These are phyloP conservation scores for Sebastiscus tertius DNA, from an alignment of 2,797 vertebrate genomes.

Conservation along the genomic window DNA sequence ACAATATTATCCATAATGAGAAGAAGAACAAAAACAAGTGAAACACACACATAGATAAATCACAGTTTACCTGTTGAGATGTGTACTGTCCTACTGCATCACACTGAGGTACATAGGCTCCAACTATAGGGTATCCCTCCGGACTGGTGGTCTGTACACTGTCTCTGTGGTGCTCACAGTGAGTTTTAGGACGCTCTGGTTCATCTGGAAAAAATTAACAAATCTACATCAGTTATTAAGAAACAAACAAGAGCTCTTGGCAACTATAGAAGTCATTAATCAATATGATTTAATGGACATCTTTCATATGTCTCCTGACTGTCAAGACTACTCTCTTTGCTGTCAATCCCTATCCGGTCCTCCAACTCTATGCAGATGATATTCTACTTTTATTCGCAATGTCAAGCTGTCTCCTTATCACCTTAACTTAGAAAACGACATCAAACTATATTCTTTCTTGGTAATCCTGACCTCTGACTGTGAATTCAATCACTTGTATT, in stretches of 20 bases:
- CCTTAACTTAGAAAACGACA: neutral
- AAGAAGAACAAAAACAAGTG: neutral
- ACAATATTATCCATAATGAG: neutral
- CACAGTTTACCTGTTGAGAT: slow-evolving; percentile 71
- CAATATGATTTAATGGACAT: neutral
- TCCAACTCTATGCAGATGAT: neutral
- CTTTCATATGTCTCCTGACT: neutral
- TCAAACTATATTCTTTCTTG: neutral
- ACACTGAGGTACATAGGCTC: slow-evolving; percentile 75
- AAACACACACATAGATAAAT: neutral
- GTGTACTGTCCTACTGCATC: slow-evolving; percentile 79
- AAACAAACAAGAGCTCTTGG: neutral
- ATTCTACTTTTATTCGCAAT: neutral
- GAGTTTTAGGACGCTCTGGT: slow-evolving; percentile 62
- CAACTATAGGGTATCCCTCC: slow-evolving; percentile 29
- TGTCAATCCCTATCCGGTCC: neutral
- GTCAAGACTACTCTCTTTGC: neutral
- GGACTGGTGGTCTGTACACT: slow-evolving; percentile 38
- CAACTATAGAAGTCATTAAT: no score
- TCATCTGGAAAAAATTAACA: slow-evolving; percentile 4
- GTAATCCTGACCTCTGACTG: neutral
- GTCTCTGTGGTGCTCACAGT: slow-evolving; percentile 78
- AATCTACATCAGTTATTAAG: neutral
- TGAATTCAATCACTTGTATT: neutral
- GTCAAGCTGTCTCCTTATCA: neutral